A percentile compares a stretch with the other conserved stretches of the same genome.
Evolutionary conservation across 2,888 invertebrate genomes (phyloP).

Genomic region (Nemotelus pantherinus): DNA sequence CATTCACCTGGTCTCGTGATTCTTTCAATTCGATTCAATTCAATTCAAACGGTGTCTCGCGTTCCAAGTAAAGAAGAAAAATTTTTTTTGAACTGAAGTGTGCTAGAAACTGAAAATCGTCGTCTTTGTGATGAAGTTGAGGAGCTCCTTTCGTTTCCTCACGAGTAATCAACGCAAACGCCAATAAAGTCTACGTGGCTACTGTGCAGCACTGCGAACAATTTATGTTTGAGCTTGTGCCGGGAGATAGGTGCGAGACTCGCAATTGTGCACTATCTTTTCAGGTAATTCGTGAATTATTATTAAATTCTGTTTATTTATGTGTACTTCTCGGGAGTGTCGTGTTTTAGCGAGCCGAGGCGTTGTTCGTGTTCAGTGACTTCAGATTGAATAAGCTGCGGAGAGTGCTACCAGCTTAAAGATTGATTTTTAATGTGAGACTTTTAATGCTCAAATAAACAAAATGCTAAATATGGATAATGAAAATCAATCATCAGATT

Average conservation of each 20-base stretch:
- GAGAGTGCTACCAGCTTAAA: background rate
- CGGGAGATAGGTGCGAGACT: background rate
- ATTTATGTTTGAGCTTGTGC: background rate
- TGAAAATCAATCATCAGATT: no score
- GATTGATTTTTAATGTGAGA: background rate
- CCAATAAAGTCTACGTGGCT: conserved; percentile 31
- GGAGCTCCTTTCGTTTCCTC: no score
- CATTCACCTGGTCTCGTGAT: conserved; percentile 43
- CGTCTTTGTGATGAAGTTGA: no score
- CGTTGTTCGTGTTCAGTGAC: conserved; percentile 34
- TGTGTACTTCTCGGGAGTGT: conserved; percentile 25
- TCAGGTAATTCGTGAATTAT: conserved; percentile 36
- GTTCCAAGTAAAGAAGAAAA: no score
- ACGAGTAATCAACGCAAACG: conserved; percentile 18
- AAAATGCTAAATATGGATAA: no score
- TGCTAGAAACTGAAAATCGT: no score
- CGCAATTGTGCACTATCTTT: conserved; percentile 25
- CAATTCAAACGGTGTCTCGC: no score
- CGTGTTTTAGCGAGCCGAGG: conserved; percentile 31
- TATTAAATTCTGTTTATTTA: conserved; percentile 41
- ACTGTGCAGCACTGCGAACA: conserved; percentile 5
- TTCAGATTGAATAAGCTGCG: background rate
- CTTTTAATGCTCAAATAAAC: no score
- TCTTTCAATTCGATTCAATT: conserved; percentile 1
- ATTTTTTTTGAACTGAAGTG: no score